Base-by-base conservation (phyloP, 1,140 invertebrate genomes). In the Meloidogyne floridensis region DNA sequence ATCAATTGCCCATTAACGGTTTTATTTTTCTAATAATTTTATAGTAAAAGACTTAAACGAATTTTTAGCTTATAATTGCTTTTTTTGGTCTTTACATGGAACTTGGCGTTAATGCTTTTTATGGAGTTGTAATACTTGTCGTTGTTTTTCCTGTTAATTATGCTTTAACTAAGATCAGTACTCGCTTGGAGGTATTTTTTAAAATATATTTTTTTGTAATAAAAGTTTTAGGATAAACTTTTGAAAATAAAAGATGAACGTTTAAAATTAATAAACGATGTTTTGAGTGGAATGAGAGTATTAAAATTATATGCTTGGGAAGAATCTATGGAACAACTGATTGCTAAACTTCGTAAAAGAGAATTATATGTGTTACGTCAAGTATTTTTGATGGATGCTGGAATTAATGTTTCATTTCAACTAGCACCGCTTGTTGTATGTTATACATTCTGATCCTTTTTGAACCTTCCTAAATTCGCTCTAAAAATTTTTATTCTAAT, bases 281-380 rank as follows among this genome's bases (percentile, higher is more conserved):
- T 93, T 43, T 84, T 93, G 5, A 91, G 91, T 71, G 91, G 90
- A 80, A 92, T 93, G 18, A 92, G 93, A 91, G 92, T 94, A 79
- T 93, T 96, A 77, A 96, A 96, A 92, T 94, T 96, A 93, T 95
- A 95, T 91, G 93, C 94, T 0, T 96, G 95, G 95, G 95, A 95
- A 88, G 93, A 93, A 87, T 92, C 93, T 32, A 85, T 85, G 81
- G 82, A 86, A 43, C 70, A 82, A 43, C 73, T 80, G 13, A 74
- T 85, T 13, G 8, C 56, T 47, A 65, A 84, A 56, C 13, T 84
- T 43, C 84, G 83, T 5, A 79, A 70, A 54, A 15, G 42, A 75
- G 83, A 84, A 72, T 32, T 85, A 0, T 47, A 82, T 42, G 78
- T 53, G 9, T 32, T 84, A 32, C 51, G 51, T 7, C 80, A 80